Evolutionary conservation across 2,797 vertebrate species (phyloP), one percentile per base, ranked within the genome.

Genomic region (Dendrocincla tyrannina): DNA sequence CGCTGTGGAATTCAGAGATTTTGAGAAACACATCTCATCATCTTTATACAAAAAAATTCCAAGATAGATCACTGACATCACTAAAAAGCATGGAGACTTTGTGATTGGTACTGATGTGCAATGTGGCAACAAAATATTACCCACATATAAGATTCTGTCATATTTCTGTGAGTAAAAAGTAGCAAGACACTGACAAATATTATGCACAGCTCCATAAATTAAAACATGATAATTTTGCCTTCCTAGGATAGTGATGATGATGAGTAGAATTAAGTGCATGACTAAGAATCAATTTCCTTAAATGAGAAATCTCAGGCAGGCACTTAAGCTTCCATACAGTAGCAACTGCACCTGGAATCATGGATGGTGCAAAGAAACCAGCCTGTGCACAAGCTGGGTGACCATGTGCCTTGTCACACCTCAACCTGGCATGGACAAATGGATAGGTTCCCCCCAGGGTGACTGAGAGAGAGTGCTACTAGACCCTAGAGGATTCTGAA

Each of bases 241-340:
- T 69, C 50, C 39, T 84, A 52, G 46, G 62, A 87, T 83, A 91
- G 78, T 74, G 47, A 88, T 42, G 35, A 52, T 41, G 63, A 91
- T 91, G 32, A 79, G 35, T 46, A 52, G 37, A 84, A 88, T 87
- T 78, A 93, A 88, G 32, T 88, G 32, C 25, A 52, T 70, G 69
- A 93, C 76, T 91, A 95, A 90, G 74, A 93, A 93, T 41, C 55
- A 37, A 62, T 93, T 93, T 90, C 76, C 50, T 69, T 81, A 55
- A 62, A 50, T 72, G 19, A 84, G 76, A 85, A 59, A 42, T 66
- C 62, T 86, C 76, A 84, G 50, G 32, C 62, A 90, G 33, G 10
- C 67, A 63, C 6, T 88, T 69, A 27, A 63, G 25, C 13, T 75
- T 88, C 66, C 42, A 62, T 8, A 1, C 35, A 55, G 27, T 19